Base-by-base conservation (phyloP, 2,797 vertebrate species). In the Valencia hispanica region DNA sequence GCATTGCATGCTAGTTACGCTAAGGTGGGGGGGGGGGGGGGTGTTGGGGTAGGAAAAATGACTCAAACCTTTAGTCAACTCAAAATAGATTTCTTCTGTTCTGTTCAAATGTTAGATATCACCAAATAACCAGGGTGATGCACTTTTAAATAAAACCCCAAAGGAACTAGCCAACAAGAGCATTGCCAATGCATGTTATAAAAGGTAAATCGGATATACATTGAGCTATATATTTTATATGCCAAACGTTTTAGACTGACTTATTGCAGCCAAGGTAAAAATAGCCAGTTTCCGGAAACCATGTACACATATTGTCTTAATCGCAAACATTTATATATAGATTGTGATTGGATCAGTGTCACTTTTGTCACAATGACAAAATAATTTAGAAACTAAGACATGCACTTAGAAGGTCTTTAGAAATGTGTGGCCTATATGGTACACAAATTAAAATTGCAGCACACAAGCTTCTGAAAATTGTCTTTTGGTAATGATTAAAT, bases 1-100 rank as follows among this genome's bases (percentile, higher is more conserved):
- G 76, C 71, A 83, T 85, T 87, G 89, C 91, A 93, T 93, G 93
- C 93, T 88, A 83, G 82, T 87, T 92, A 78, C 84, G 81, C 77
- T 79, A 85, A 85, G 51, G 72, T n/a, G n/a, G n/a, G n/a, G n/a
- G n/a, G n/a, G n/a, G n/a, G n/a, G n/a, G n/a, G n/a, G n/a, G n/a
- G n/a, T n/a, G n/a, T n/a, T n/a, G 72, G 41, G 34, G 18, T 65
- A 65, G 2, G 20, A 85, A 41, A 79, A 87, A 79, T 77, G 48
- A 32, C 41, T 69, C n/a, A 18, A 20, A 41, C 18, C 71, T 82
- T 43, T 1, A 86, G 32, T 73, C 2, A 75, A 81, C 72, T 78
- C 22, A 65, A 72, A 70, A 25, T 10, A 36, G 55, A 5, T 10
- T 65, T 79, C 18, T 65, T n/a, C 55, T 61, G 30, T 84, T 80